Evolutionary conservation across 2,888 invertebrate species (phyloP).

Genomic region (Odontocolon sp.): DNA sequence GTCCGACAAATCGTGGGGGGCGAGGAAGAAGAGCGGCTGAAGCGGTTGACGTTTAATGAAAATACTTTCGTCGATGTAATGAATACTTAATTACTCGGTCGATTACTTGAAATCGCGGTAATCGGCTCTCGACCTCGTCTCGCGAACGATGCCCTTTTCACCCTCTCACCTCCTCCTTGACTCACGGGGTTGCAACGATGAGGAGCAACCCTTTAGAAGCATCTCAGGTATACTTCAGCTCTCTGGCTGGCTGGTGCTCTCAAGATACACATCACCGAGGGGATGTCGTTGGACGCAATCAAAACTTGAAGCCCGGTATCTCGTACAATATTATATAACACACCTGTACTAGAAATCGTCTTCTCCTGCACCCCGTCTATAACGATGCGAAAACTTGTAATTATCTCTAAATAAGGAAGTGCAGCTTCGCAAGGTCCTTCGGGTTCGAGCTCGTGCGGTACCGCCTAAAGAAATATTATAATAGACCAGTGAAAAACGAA

Average conservation of each 20-base stretch:
- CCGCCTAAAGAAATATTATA: constrained; percentile 30
- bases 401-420: constrained; percentile 71
- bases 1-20: constrained; percentile 35
- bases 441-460: not conserved
- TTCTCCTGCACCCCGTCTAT: not conserved
- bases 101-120: constrained; percentile 52
- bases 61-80: constrained; percentile 57
- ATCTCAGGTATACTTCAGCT: constrained; percentile 32
- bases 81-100: constrained; percentile 54
- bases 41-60: constrained; percentile 49
- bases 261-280: constrained; percentile 11
- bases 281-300: constrained; percentile 44
- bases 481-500: constrained; percentile 35
- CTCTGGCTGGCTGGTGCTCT: not conserved
- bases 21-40: not conserved
- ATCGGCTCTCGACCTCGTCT: constrained; percentile 48
- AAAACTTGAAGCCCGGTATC: constrained; percentile 41
- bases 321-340: constrained; percentile 12
- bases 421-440: constrained; percentile 2
- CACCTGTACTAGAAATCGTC: constrained; percentile 15
- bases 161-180: not conserved
- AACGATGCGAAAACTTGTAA: constrained; percentile 65
- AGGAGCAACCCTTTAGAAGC: not conserved
- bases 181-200: constrained; percentile 24
- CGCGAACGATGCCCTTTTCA: not conserved